Conservation (phyloP, 2,113 vertebrate species). For the Rhipidura dahli region DNA sequence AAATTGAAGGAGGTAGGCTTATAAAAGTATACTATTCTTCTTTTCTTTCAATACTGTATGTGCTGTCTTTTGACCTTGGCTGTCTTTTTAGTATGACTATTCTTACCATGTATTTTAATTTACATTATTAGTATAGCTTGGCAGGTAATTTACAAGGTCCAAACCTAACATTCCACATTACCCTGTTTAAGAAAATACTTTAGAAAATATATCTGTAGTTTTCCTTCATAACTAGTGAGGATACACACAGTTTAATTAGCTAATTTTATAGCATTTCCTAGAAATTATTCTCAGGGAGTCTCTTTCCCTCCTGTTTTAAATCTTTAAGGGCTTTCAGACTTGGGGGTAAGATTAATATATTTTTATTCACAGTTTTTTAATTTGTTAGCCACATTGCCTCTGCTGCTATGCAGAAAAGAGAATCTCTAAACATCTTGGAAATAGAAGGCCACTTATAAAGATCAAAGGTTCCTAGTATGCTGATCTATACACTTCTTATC, state of each 20-base stretch:
- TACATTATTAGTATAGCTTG: neutral
- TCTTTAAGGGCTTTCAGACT: neutral
- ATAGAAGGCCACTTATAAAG: neutral
- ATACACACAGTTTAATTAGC: neutral
- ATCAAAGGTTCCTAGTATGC: neutral
- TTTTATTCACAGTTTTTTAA: neutral
- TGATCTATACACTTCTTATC: neutral
- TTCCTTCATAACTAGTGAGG: neutral
- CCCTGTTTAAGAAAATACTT: neutral
- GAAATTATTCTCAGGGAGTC: neutral
- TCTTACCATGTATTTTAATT: neutral
- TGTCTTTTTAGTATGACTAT: neutral
- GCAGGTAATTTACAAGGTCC: neutral
- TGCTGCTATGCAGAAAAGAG: neutral
- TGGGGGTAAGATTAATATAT: neutral
- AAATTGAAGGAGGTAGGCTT: neutral
- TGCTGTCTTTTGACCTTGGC: neutral
- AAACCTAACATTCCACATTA: neutral
- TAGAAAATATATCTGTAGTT: neutral
- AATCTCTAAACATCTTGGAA: neutral
- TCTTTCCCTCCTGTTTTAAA: neutral
- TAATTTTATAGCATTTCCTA: neutral
- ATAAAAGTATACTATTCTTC: neutral
- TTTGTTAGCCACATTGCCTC: neutral
- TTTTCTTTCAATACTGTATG: neutral